Percentiles rank a stretch among this genome's conserved stretches.
Conservation (phyloP, 1,140 invertebrate species). For the Macrobrachium nipponense region DNA sequence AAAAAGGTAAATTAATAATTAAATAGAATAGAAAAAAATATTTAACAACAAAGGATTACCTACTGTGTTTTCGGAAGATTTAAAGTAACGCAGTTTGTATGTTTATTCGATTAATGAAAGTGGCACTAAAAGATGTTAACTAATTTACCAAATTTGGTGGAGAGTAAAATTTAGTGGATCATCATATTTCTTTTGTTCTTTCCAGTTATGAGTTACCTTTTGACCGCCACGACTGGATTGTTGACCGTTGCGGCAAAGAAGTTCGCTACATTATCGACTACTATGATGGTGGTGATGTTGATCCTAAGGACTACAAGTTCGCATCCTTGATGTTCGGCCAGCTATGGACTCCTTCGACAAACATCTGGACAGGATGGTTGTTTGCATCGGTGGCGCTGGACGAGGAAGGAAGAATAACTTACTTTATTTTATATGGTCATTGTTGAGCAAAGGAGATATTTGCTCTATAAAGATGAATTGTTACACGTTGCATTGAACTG, state of each 20-base stretch:
- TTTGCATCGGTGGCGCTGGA: constrained; percentile 90
- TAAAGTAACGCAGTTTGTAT: too few relatives aligned
- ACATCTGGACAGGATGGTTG: constrained; percentile 96
- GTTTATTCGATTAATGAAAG: too few relatives aligned
- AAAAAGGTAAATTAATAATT: too few relatives aligned
- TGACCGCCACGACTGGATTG: constrained; percentile 99
- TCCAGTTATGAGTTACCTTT: constrained; percentile 96
- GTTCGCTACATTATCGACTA: constrained; percentile 98
- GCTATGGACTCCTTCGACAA: constrained; percentile 94
- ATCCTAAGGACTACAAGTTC: constrained; percentile 85
- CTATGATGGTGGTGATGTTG: constrained; percentile 91
- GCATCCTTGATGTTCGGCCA: constrained; percentile 97
- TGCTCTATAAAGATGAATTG: too few relatives aligned
- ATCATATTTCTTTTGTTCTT: neutral
- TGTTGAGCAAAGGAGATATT: too few relatives aligned
- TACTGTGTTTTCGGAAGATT: too few relatives aligned
- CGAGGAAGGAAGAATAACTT: constrained; percentile 8
- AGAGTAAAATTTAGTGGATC: neutral
- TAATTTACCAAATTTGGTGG: neutral
- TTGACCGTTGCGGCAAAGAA: constrained; percentile 97
- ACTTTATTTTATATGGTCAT: too few relatives aligned
- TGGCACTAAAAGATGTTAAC: neutral
- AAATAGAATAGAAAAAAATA: too few relatives aligned
- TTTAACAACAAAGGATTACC: too few relatives aligned
- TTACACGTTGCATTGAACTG: too few relatives aligned